Percentiles rank a stretch among this genome's conserved stretches.
phyloP scores from a whole-genome alignment of 2,797 vertebrate species.

The Sebastes itinus region DNA sequence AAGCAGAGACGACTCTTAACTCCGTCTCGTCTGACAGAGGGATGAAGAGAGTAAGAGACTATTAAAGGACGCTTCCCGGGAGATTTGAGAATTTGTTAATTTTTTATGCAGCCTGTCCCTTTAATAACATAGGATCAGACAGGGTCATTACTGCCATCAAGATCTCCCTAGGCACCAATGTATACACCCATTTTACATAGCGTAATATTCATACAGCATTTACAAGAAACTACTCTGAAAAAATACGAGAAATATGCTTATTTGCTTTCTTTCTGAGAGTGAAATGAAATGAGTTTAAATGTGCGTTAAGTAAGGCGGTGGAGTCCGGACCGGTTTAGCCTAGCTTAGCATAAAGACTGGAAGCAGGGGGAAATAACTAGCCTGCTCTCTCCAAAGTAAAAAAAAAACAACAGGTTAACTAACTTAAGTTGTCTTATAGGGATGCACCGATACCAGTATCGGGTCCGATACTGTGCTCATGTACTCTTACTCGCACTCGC shows the following conservation, averaged over 20 bases:
- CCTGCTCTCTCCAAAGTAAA: neutral
- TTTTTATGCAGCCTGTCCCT: neutral
- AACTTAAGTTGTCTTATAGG: too few species aligned
- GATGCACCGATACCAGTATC: too few species aligned
- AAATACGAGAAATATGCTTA: neutral
- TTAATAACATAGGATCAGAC: neutral
- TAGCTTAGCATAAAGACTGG: neutral
- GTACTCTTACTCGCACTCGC: too few species aligned
- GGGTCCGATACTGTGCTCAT: too few species aligned
- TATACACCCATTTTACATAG: neutral
- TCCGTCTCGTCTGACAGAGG: constrained; percentile 47
- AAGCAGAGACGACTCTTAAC: constrained; percentile 40
- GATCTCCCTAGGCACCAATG: neutral
- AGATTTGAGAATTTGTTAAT: constrained; percentile 10
- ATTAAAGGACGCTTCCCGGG: constrained; percentile 33
- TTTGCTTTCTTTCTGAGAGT: neutral
- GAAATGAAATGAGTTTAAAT: neutral
- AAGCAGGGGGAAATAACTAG: neutral
- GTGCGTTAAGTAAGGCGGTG: neutral
- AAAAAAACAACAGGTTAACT: neutral
- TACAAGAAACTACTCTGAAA: neutral
- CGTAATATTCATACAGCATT: neutral
- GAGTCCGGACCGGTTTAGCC: neutral
- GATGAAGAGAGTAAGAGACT: constrained; percentile 27
- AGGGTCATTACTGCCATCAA: constrained; percentile 9